Percentiles rank a stretch among this genome's conserved stretches.
These are phyloP conservation scores for Ypsolopha sequella DNA, from an alignment of 2,888 invertebrate species.

Conservation along the genomic window DNA sequence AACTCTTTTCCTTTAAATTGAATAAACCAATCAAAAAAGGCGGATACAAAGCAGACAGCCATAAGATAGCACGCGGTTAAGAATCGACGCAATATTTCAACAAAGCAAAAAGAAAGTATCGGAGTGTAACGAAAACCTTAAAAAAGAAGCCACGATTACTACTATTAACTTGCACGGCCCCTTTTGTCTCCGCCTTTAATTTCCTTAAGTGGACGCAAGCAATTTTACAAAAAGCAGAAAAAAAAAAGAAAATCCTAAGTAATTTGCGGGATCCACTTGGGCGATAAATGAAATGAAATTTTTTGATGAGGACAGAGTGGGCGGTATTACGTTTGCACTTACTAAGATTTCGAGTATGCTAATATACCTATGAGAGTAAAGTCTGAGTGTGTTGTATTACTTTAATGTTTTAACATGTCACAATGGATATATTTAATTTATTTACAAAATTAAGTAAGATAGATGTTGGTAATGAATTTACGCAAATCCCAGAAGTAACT, in stretches of 20 bases:
- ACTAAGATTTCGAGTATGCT: not conserved
- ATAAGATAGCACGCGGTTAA: too few relatives aligned
- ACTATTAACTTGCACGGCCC: conserved; percentile 11
- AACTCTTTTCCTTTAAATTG: too few relatives aligned
- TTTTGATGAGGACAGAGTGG: conserved; percentile 36
- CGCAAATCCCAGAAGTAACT: too few relatives aligned
- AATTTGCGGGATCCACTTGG: conserved; percentile 54
- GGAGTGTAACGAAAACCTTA: not conserved
- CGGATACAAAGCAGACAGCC: too few relatives aligned
- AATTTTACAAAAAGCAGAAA: conserved; percentile 54
- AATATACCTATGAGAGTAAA: not conserved
- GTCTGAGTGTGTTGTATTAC: too few relatives aligned
- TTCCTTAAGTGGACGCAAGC: conserved; percentile 60
- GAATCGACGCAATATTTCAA: not conserved
- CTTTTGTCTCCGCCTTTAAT: conserved; percentile 55
- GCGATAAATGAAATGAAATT: conserved; percentile 58
- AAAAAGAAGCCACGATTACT: not conserved
- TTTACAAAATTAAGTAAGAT: too few relatives aligned
- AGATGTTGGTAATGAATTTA: too few relatives aligned
- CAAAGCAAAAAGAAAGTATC: not conserved
- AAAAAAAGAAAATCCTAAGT: conserved; percentile 41
- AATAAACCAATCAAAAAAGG: too few relatives aligned
- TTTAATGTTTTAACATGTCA: too few relatives aligned
- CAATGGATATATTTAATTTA: too few relatives aligned
- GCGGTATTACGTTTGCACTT: not conserved